Base-by-base conservation (phyloP, 92 coral and sea anemone genomes). In the Palythoa heliodiscus region DNA sequence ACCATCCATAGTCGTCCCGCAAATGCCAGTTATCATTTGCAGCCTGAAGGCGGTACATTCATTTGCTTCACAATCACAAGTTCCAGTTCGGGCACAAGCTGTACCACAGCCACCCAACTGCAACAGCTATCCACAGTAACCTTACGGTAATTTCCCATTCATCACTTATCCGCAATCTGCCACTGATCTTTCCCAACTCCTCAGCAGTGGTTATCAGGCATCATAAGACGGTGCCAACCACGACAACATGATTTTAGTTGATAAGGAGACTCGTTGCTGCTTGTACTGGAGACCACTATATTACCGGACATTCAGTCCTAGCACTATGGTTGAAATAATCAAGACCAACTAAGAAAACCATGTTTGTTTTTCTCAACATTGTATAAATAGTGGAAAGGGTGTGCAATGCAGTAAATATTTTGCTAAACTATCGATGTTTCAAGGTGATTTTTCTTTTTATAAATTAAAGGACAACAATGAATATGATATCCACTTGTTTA, bases 211-310 rank as follows among this genome's bases (percentile, higher is more conserved):
- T 40, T 73, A 73, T 73, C 77, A 40, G 25, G 77, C 54, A 19
- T 73, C 57, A 5, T 58, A 73, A 73, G 77, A 73, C 77, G 29
- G 54, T 48, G 55, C 77, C 77, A 73, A 19, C 60, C 54, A 73
- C 77, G 57, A 73, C 77, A 19, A 73, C 35, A 73, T 15, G 7
- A 70, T 70, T 70, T 25, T 70, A 29, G 74, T 70, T 70, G 74
- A 29, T 70, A 29, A 29, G 74, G 48, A 70, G 74, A 66, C 37
- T 20, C 38, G 71, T 10, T 66, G 71, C 71, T 66, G 71, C 14
- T 66, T 66, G 71, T 66, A 66, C 37, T 66, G 71, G 71, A 66
- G 71, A n/a, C 35, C 70, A 63, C 73, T 24, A 13, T 70, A 35
- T 70, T 70, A 70, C 74, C 74, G 48, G 43, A 70, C 47, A 70